Evolutionary conservation across 2,888 invertebrate species (phyloP).

Genomic region (Pandemis corylana): DNA sequence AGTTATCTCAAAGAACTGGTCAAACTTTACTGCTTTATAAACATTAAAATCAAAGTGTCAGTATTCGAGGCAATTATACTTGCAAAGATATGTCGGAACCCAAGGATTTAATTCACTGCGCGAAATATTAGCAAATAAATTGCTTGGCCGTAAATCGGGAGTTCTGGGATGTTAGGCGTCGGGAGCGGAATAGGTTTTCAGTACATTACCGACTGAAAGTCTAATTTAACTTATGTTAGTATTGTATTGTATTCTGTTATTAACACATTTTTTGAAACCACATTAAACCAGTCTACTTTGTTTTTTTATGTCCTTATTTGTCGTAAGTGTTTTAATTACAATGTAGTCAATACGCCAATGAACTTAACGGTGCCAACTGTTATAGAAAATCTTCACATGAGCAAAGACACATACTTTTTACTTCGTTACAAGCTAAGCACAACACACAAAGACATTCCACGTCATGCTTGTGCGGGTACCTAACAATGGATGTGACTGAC

Average conservation of each 20-base stretch:
- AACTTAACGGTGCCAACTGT: not conserved
- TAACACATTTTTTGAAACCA: not conserved
- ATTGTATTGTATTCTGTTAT: too few species aligned
- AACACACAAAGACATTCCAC: slow-evolving; percentile 25
- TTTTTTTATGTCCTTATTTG: too few species aligned
- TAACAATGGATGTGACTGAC: slow-evolving; percentile 27
- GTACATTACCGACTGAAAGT: slow-evolving; percentile 6
- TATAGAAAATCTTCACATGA: slow-evolving; percentile 5
- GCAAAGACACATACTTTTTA: slow-evolving; percentile 11
- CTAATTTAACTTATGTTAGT: not conserved
- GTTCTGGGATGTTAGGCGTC: slow-evolving; percentile 11
- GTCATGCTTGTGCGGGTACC: slow-evolving; percentile 20
- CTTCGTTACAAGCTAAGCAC: not conserved
- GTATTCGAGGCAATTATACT: slow-evolving; percentile 33
- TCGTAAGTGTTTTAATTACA: too few species aligned
- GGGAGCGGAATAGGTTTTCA: not conserved
- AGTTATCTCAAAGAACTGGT: not conserved
- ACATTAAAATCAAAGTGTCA: slow-evolving; percentile 29
- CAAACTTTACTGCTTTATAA: slow-evolving; percentile 28
- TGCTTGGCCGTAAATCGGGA: slow-evolving; percentile 23
- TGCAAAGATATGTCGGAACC: slow-evolving; percentile 33
- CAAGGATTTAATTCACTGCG: slow-evolving; percentile 33
- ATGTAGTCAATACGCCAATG: not conserved
- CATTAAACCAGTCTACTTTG: not conserved
- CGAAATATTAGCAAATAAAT: slow-evolving; percentile 42